phyloP scores from a whole-genome alignment of 2,797 vertebrate genomes.

The Pterois miles region DNA sequence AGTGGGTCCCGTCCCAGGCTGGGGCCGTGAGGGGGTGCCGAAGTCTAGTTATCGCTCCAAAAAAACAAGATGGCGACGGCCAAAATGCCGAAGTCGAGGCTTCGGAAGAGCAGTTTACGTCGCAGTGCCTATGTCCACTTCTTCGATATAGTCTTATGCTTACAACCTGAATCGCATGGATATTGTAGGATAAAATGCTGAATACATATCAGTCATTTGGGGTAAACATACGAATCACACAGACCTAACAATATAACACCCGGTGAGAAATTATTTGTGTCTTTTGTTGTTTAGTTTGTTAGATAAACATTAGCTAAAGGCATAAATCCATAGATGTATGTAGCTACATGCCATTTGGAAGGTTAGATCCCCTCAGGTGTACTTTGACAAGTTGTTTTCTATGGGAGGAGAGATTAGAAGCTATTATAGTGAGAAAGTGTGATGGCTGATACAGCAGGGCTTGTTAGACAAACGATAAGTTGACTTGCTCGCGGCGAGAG shows the following conservation, averaged over 20 bases:
- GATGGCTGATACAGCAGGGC: constrained; percentile 54
- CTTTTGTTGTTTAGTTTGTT: constrained; percentile 1
- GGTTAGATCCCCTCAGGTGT: constrained; percentile 30
- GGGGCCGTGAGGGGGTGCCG: too few species aligned
- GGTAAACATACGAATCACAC: background rate
- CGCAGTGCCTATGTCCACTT: too few species aligned
- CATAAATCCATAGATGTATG: constrained; percentile 38
- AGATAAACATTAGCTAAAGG: constrained; percentile 16
- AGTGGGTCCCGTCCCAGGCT: too few species aligned
- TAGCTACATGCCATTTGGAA: constrained; percentile 21
- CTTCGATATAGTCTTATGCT: too few species aligned
- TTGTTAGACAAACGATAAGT: constrained; percentile 62
- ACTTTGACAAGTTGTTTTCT: constrained; percentile 43
- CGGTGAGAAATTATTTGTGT: background rate
- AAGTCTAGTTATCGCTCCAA: too few species aligned
- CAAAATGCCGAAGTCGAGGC: too few species aligned
- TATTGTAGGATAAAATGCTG: background rate
- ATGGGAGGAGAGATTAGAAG: constrained; percentile 39
- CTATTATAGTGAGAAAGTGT: constrained; percentile 48
- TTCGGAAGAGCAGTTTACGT: too few species aligned
- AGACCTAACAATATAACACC: background rate
- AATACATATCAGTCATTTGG: background rate
- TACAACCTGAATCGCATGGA: too few species aligned
- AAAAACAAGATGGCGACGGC: too few species aligned
- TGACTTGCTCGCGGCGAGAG: constrained; percentile 41